phyloP scores from a whole-genome alignment of 2,113 vertebrate genomes.

The Mus spicilegus region DNA sequence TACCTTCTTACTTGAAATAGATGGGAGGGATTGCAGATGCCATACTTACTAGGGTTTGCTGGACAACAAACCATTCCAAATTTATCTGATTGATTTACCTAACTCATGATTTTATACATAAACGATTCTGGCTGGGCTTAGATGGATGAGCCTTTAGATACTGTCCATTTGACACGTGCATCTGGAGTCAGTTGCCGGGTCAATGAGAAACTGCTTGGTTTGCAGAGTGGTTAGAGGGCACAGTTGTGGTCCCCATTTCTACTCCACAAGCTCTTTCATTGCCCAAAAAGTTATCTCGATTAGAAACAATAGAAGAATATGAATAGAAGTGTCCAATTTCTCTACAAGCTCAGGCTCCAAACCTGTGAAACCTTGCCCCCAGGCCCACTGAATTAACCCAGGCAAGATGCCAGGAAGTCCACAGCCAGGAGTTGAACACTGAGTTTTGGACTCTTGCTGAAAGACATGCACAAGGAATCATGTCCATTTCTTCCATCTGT shows the following conservation, averaged over 20 bases:
- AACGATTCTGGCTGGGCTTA: neutral
- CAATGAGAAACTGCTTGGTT: neutral
- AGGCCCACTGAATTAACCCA: neutral
- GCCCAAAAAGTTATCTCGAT: neutral
- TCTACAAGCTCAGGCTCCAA: neutral
- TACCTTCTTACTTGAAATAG: neutral
- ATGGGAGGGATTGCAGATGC: neutral
- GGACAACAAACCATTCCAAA: neutral
- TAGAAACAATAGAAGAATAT: neutral
- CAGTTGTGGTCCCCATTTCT: neutral
- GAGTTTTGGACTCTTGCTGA: neutral
- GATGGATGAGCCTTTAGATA: neutral
- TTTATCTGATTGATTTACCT: neutral
- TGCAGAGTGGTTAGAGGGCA: neutral
- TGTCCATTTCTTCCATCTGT: neutral
- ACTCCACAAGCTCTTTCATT: neutral
- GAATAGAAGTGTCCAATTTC: neutral
- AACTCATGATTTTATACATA: neutral
- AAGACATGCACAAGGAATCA: neutral
- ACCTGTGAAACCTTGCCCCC: neutral
- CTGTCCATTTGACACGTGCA: neutral
- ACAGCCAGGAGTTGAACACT: neutral
- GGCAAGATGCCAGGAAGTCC: neutral
- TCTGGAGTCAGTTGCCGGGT: neutral
- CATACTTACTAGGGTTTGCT: neutral